Evolutionary conservation across 2,113 vertebrate genomes (phyloP), one percentile per base, ranked within the genome.

Genomic region (Myotis davidii): DNA sequence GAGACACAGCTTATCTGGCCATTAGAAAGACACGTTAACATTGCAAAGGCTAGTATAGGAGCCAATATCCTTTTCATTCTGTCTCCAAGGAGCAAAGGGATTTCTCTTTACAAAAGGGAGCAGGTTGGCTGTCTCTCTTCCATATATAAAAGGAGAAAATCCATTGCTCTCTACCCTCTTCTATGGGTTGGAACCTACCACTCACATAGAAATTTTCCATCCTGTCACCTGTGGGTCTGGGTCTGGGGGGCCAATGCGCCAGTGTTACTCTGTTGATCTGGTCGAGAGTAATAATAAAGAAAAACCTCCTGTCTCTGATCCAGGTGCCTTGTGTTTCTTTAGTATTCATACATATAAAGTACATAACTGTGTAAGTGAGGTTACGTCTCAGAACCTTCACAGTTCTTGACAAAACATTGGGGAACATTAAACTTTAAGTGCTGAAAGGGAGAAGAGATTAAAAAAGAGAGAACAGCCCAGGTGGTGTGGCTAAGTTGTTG

Each of bases 321-420:
- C 73, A 52, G n/a, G 21, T 37, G 23, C 34, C 12, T 88, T n/a
- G 8, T 20, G 20, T 64, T 85, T 96, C 65, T 87, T 95, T 88
- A 83, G n/a, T 65, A 72, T 77, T 76, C 42, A 77, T 37, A 50
- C 45, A 34, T 72, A 87, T 73, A 82, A 96, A 82, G 50, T 56
- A 81, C 34, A 32, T 88, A 52, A 64, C 16, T 78, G 20, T 69
- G 37, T n/a, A 54, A 21, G 45, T 96, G 16, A 10, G 16, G 32
- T 74, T 79, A 74, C 21, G 25, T 81, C 48, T 81, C 27, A 67
- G 73, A 88, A 45, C 39, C n/a, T 88, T 90, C 77, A 85, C 25
- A 4, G 42, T 70, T 91, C 34, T 74, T 74, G 48, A 61, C 45
- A 73, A 88, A 92, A 87, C n/a, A 48, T 4, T 90, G 81, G 74